Evolutionary conservation across 2,113 vertebrate species (phyloP).

Genomic region (Sphyrna mokarran): DNA sequence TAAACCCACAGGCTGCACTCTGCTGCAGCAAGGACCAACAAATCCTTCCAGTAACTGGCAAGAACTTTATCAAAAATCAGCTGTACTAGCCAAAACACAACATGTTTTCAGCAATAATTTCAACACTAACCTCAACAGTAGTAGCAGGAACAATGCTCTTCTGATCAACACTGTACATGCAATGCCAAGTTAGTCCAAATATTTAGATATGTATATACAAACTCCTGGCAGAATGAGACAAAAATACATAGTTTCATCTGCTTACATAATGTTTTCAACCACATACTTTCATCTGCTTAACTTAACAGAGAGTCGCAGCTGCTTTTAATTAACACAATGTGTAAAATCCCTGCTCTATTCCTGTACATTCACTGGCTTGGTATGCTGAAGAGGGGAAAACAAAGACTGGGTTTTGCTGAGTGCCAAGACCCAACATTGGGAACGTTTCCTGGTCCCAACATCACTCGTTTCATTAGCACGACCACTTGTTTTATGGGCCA

Average conservation of each 20-base stretch:
- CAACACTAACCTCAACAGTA: constrained; percentile 12
- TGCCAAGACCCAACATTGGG: background rate
- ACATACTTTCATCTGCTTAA: background rate
- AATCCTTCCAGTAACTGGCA: background rate
- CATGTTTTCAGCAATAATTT: background rate
- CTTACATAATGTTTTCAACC: constrained; percentile 9
- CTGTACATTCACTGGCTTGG: background rate
- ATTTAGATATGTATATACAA: background rate
- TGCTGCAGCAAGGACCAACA: background rate
- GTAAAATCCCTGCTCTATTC: background rate
- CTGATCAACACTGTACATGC: constrained; percentile 5
- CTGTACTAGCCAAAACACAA: constrained; percentile 17
- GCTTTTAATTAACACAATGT: background rate
- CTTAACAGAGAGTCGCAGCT: background rate
- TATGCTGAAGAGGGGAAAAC: background rate
- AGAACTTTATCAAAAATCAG: background rate
- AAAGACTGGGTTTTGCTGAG: background rate
- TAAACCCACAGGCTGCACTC: background rate
- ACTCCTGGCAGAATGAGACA: background rate
- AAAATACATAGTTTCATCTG: constrained; percentile 4
- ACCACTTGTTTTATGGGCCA: background rate
- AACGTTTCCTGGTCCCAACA: background rate
- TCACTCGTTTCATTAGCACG: background rate
- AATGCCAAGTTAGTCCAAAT: constrained; percentile 3
- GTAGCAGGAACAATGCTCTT: background rate